Base-by-base conservation (phyloP, 1,140 invertebrate species). In the Cydia pomonella region DNA sequence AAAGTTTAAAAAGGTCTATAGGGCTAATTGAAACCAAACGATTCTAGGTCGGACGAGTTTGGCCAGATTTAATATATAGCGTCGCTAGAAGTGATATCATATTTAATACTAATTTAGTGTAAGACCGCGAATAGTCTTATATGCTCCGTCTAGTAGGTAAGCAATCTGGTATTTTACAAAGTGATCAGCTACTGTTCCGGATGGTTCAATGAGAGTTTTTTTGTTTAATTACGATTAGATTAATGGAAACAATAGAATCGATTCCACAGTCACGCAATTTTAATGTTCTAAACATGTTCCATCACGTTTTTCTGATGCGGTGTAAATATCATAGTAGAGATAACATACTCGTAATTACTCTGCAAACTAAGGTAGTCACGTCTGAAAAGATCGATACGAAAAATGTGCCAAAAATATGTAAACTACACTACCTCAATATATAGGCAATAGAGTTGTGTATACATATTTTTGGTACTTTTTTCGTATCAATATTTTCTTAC, bases 231-330 rank as follows among this genome's bases (percentile, higher is more conserved):
- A 59, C 53, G 53, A 59, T 59, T 59, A 59, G 53, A 21, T 59
- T 59, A 23, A 59, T 59, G 21, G 53, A 59, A 59, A 59, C 53
- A 59, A 59, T 59, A 23, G 53, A 59, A 59, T 59, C 53, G 53
- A 59, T 59, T 59, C n/a, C 21, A 59, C 53, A 59, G 53, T 59
- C 53, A 59, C 53, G 53, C 53, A 59, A 21, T 59, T 23, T 59
- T 59, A 23, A 23, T 59, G 53, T 59, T 59, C 9, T 59, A 23
- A 59, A 59, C 53, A 59, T 23, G 53, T 59, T 23, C 53, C 53
- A 23, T 59, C 53, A 59, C 53, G 53, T 59, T 59, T 59, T 59
- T 59, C 5, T 21, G 18, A 59, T 23, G 53, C 7, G 9, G 53
- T 18, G n/a, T 59, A 59, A n/a, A 59, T 59, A 23, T 59, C 23